These are phyloP conservation scores for Empidonax alnorum DNA, from an alignment of 2,113 vertebrate species.

Conservation along the genomic window DNA sequence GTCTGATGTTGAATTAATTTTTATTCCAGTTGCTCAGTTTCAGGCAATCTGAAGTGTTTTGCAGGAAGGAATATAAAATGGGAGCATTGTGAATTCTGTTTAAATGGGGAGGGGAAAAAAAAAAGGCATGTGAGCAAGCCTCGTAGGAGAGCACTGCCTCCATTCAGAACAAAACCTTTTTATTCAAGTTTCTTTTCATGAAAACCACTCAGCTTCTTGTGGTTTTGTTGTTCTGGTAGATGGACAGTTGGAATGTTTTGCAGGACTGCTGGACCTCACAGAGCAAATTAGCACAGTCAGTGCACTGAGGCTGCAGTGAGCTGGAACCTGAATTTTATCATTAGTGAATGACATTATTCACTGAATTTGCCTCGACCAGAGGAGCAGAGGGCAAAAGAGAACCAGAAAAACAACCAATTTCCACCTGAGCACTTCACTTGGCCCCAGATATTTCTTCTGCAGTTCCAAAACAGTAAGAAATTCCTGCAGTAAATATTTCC, in stretches of 20 bases:
- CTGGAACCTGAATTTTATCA: neutral
- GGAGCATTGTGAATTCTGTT: neutral
- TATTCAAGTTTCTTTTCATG: neutral
- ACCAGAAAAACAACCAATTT: fast-evolving
- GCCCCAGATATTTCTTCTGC: neutral
- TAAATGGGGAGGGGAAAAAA: neutral
- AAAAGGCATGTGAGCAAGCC: neutral
- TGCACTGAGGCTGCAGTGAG: neutral
- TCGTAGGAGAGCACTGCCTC: neutral
- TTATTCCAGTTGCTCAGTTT: constrained; percentile 36
- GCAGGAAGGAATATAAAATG: neutral
- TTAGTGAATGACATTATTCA: neutral
- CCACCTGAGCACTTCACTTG: neutral
- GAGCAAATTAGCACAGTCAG: neutral
- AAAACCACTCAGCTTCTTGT: neutral
- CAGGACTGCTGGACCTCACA: neutral
- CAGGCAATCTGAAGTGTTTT: neutral
- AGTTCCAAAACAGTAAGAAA: neutral
- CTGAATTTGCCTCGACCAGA: neutral
- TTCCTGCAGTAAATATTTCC: neutral
- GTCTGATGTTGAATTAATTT: constrained; percentile 43
- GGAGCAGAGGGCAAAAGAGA: neutral
- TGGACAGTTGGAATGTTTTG: neutral
- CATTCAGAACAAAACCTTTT: constrained; percentile 7
- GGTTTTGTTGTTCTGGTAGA: neutral